These are phyloP conservation scores for Takifugu bimaculatus DNA, from an alignment of 2,113 vertebrate genomes.

Conservation along the genomic window DNA sequence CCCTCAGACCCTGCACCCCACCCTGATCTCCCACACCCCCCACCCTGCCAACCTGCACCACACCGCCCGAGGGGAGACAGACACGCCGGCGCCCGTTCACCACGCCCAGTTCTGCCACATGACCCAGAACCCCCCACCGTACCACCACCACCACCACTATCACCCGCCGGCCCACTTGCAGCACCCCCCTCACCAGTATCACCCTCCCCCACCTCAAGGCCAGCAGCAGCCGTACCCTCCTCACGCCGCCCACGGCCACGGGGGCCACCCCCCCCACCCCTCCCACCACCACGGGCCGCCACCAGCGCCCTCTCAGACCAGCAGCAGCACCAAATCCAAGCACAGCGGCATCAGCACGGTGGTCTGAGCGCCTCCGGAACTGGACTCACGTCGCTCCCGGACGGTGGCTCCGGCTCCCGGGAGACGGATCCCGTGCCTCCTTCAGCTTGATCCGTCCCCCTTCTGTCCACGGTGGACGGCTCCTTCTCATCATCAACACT, in stretches of 20 bases:
- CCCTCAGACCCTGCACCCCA: conserved; percentile 73
- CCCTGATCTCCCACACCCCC: conserved; percentile 75
- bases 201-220: conserved; percentile 67
- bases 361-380: conserved; percentile 73
- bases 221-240: conserved; percentile 70
- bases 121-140: conserved; percentile 89
- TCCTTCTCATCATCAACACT: not conserved
- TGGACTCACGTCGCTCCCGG: conserved; percentile 46
- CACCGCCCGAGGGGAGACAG: conserved; percentile 74
- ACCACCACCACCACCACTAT: conserved; percentile 94
- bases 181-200: conserved; percentile 81
- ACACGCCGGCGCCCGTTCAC: conserved; percentile 71
- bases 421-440: conserved; percentile 44
- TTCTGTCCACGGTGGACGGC: not conserved
- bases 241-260: conserved; percentile 71
- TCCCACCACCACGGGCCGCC: conserved; percentile 81
- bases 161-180: conserved; percentile 86
- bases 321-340: conserved; percentile 86
- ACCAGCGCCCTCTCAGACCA: conserved; percentile 35
- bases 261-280: conserved; percentile 71
- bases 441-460: not conserved
- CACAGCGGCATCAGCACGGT: conserved; percentile 97
- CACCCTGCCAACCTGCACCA: conserved; percentile 79
- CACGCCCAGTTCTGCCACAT: conserved; percentile 85
- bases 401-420: not conserved